phyloP scores from a whole-genome alignment of 2,888 invertebrate species.

The Cantharis lateralis region DNA sequence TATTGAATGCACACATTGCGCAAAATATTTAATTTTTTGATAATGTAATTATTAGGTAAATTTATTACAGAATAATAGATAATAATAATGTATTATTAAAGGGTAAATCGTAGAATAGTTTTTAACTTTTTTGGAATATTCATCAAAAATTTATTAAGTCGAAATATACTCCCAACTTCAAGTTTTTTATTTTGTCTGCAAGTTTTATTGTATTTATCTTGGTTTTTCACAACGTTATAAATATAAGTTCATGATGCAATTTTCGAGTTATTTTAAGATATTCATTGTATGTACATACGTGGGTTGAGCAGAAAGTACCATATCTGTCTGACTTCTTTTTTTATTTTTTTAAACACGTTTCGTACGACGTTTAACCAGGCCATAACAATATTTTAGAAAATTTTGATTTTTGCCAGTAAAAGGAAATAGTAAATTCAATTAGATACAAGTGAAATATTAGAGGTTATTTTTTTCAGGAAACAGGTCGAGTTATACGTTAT shows the following conservation, averaged over 20 bases:
- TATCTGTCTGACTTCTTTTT: neutral
- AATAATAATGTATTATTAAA: no score
- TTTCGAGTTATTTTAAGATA: neutral
- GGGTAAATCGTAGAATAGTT: neutral
- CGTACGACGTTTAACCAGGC: neutral
- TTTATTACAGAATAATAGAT: neutral
- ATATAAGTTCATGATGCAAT: neutral
- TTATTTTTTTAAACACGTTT: neutral
- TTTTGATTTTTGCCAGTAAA: neutral
- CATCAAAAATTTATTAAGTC: neutral
- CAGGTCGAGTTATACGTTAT: neutral
- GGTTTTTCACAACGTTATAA: neutral
- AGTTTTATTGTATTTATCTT: neutral
- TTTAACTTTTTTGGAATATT: neutral
- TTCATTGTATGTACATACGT: neutral
- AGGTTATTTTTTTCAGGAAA: neutral
- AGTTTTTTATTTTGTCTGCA: neutral
- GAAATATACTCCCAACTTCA: neutral
- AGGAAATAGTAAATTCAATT: neutral
- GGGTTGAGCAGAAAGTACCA: neutral
- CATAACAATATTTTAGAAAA: neutral
- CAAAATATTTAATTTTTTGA: neutral
- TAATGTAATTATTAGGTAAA: neutral
- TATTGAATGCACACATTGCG: constrained; percentile 6
- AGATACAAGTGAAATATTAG: neutral